Percentiles rank a stretch among this genome's conserved stretches.
Conservation (phyloP, 2,113 vertebrate species). For the Camelus bactrianus region DNA sequence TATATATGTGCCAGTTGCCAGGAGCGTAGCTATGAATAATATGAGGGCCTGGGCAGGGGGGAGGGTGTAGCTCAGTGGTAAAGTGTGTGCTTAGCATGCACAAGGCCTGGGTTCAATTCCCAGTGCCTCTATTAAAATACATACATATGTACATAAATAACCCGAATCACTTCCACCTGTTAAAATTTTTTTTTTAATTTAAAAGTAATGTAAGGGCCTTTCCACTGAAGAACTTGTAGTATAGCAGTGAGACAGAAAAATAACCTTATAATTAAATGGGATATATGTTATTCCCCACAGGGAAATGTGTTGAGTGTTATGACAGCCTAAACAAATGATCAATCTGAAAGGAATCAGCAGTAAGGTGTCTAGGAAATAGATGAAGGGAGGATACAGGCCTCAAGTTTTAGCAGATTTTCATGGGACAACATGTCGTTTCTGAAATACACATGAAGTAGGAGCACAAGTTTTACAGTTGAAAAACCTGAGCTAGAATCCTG, state of each 20-base stretch:
- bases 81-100: too few species aligned
- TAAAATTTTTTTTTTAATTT: background rate
- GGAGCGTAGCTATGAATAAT: background rate
- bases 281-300: background rate
- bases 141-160: too few species aligned
- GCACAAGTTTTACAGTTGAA: background rate
- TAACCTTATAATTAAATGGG: background rate
- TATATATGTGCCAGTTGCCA: background rate
- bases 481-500: background rate
- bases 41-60: background rate
- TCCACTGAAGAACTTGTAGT: background rate
- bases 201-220: background rate
- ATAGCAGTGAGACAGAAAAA: background rate
- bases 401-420: background rate
- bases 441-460: background rate
- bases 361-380: background rate
- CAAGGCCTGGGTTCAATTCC: too few species aligned
- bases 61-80: too few species aligned
- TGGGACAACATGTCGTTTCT: background rate
- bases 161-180: too few species aligned
- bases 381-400: background rate
- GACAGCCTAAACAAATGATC: constrained; percentile 16
- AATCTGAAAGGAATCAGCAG: background rate
- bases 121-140: too few species aligned
- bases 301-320: background rate